phyloP scores from a whole-genome alignment of 2,113 vertebrate species.

The Brachionichthys hirsutus region DNA sequence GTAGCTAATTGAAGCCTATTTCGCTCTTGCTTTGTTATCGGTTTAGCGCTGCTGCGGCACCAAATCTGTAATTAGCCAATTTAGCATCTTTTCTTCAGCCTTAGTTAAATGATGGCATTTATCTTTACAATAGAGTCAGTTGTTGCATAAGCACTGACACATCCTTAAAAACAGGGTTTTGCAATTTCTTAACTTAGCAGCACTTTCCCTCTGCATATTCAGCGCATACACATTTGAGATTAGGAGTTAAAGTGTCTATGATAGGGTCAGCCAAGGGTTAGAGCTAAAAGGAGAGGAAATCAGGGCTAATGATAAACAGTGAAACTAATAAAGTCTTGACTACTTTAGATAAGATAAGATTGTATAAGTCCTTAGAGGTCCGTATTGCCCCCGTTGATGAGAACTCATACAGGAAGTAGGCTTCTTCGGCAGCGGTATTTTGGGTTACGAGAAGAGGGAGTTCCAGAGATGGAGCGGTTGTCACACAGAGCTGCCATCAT shows the following conservation, averaged over 20 bases:
- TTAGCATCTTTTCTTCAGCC: conserved; percentile 55
- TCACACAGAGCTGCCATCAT: conserved; percentile 45
- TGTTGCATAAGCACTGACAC: conserved; percentile 20
- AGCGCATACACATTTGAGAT: conserved; percentile 11
- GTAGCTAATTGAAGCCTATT: conserved; percentile 62
- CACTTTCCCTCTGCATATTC: conserved; percentile 16
- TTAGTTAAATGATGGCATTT: conserved; percentile 61
- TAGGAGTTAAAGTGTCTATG: conserved; percentile 12
- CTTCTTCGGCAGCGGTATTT: conserved; percentile 29
- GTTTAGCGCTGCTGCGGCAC: conserved; percentile 62
- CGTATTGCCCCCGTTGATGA: conserved; percentile 42
- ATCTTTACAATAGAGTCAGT: conserved; percentile 50
- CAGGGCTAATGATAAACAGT: conserved; percentile 54
- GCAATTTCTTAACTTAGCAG: conserved; percentile 19
- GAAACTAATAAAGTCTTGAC: conserved; percentile 60
- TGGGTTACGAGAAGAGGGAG: conserved; percentile 19
- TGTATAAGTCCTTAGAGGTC: conserved; percentile 33
- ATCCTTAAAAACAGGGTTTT: conserved; percentile 35
- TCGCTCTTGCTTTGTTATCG: conserved; percentile 61
- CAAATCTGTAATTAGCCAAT: conserved; percentile 74
- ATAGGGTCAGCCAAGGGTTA: conserved; percentile 54
- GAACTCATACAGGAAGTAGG: conserved; percentile 52
- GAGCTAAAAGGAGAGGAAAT: conserved; percentile 58
- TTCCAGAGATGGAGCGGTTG: conserved; percentile 23
- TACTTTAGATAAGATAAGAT: conserved; percentile 69